phyloP scores from a whole-genome alignment of 1,140 invertebrate genomes.

The Ylistrum balloti region DNA sequence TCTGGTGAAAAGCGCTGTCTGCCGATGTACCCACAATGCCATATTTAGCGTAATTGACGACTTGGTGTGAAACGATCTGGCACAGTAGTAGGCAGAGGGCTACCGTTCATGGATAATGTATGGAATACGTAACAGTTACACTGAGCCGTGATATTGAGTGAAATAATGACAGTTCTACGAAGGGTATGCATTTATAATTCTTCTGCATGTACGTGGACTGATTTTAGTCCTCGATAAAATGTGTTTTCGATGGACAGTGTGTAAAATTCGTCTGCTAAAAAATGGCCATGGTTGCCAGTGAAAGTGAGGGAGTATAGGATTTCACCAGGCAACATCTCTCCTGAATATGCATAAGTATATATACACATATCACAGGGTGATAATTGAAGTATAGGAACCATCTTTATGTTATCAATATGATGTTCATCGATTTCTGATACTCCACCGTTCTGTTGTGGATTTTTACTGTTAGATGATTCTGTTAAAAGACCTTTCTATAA shows the following conservation, averaged over 20 bases:
- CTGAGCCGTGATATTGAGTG: slow-evolving; percentile 13
- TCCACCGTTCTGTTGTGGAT: slow-evolving; percentile 23
- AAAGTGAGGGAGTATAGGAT: slow-evolving; percentile 33
- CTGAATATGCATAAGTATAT: slow-evolving; percentile 40
- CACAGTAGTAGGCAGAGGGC: slow-evolving; percentile 36
- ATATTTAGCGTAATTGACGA: slow-evolving; percentile 58
- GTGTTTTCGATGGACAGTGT: slow-evolving; percentile 32
- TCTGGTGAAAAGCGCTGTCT: slow-evolving; percentile 48
- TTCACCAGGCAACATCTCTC: slow-evolving; percentile 31
- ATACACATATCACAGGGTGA: slow-evolving; percentile 33
- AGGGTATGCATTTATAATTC: slow-evolving; percentile 27
- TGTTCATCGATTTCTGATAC: slow-evolving; percentile 31
- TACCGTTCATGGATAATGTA: slow-evolving; percentile 38
- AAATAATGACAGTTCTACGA: slow-evolving; percentile 35
- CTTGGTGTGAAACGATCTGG: slow-evolving; percentile 13
- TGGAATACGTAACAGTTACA: slow-evolving; percentile 38
- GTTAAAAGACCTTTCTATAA: not conserved
- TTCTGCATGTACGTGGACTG: slow-evolving; percentile 30
- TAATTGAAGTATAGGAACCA: slow-evolving; percentile 39
- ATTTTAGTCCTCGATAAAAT: slow-evolving; percentile 21
- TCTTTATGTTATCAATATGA: slow-evolving; percentile 40
- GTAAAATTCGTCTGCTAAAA: slow-evolving; percentile 39
- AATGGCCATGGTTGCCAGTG: slow-evolving; percentile 22
- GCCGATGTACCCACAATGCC: slow-evolving; percentile 57
- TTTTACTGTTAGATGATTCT: slow-evolving; percentile 23